Evolutionary conservation across 2,888 invertebrate genomes (phyloP).

Genomic region (Trichopria drosophilae): DNA sequence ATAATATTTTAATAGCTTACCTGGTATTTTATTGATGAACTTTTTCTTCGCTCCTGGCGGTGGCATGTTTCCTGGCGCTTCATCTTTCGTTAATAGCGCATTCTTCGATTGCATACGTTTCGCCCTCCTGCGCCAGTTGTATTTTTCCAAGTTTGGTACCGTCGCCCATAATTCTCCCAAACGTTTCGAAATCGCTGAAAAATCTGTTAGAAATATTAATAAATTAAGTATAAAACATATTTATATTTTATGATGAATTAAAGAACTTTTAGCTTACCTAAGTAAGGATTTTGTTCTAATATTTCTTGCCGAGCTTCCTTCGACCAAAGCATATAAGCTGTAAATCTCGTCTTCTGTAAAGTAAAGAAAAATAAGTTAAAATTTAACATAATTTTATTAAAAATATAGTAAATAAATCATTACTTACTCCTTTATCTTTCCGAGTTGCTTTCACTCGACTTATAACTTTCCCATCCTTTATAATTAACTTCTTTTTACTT

Average conservation of each 20-base stretch:
- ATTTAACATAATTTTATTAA: constrained; percentile 1
- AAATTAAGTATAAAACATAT: constrained; percentile 1
- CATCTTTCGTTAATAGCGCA: constrained; percentile 46
- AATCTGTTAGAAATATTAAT: constrained; percentile 64
- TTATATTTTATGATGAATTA: background rate
- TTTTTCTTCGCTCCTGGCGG: constrained; percentile 54
- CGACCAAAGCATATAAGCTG: constrained; percentile 91
- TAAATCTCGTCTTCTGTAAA: constrained; percentile 71
- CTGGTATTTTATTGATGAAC: constrained; percentile 59
- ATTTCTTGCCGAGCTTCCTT: constrained; percentile 78
- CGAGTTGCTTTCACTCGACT: constrained; percentile 72
- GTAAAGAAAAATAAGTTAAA: constrained; percentile 16
- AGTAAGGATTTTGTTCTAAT: constrained; percentile 71
- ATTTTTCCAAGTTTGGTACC: constrained; percentile 70
- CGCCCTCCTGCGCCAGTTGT: constrained; percentile 80
- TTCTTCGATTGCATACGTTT: constrained; percentile 67
- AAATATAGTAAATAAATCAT: constrained; percentile 4
- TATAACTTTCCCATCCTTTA: constrained; percentile 69
- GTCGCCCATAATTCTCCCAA: constrained; percentile 89
- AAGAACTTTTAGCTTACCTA: constrained; percentile 69
- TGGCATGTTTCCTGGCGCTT: constrained; percentile 52
- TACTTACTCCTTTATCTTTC: constrained; percentile 73
- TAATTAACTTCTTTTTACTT: constrained; percentile 72
- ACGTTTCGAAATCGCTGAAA: constrained; percentile 79
- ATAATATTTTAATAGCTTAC: constrained; percentile 7